Percentiles rank a stretch among this genome's conserved stretches.
These are phyloP conservation scores for Pangasius larnaudii DNA, from an alignment of 2,797 vertebrate species.

Conservation along the genomic window DNA sequence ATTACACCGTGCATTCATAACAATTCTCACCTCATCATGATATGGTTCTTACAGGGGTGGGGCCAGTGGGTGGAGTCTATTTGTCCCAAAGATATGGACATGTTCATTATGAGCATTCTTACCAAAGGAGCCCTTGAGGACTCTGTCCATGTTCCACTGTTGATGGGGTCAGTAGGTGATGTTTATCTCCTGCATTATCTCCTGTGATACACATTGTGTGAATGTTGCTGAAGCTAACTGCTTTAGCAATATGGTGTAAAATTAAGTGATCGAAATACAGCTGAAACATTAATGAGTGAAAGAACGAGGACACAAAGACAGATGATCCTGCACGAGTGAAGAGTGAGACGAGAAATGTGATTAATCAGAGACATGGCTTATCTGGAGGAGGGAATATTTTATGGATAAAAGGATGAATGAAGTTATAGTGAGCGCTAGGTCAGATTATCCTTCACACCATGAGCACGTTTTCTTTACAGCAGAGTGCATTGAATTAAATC, in stretches of 20 bases:
- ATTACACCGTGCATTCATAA: no score
- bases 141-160: background rate
- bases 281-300: background rate
- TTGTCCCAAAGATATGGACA: background rate
- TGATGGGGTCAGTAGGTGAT: background rate
- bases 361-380: background rate
- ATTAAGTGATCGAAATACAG: background rate
- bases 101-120: no score
- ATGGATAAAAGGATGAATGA: background rate
- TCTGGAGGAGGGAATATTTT: background rate
- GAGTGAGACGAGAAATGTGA: background rate
- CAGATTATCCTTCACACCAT: background rate
- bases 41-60: background rate
- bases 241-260: no score
- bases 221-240: no score
- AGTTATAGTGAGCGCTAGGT: background rate
- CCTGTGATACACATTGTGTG: no score
- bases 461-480: background rate
- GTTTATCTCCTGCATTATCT: background rate
- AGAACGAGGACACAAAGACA: background rate
- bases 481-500: background rate
- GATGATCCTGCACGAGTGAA: background rate
- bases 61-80: background rate
- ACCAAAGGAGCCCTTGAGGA: background rate
- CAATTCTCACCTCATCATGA: background rate